Evolutionary conservation across 1,140 invertebrate species (phyloP), one percentile per base, ranked within the genome.

Genomic region (Holotrichia oblita): DNA sequence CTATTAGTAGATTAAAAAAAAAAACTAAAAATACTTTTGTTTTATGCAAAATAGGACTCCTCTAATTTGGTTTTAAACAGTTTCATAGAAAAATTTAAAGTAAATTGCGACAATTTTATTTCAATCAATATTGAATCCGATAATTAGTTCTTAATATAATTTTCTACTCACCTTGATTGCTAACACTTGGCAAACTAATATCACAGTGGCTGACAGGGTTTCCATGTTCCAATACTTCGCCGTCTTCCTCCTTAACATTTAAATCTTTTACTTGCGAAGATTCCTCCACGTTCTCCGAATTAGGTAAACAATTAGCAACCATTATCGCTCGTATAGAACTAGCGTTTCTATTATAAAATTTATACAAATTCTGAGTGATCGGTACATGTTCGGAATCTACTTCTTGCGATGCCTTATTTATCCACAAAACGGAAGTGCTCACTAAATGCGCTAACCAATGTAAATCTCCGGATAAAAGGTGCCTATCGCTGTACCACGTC

Each of bases 401-500:
- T 86, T 95, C 93, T 85, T 95, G 94, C 81, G 91, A 94, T 59
- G n/a, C n/a, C n/a, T n/a, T n/a, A n/a, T n/a, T n/a, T n/a, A n/a
- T n/a, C n/a, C n/a, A n/a, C n/a, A n/a, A n/a, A n/a, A n/a, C n/a
- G n/a, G n/a, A n/a, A n/a, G n/a, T n/a, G n/a, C n/a, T n/a, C n/a
- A n/a, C n/a, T 77, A 96, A 87, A 85, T 95, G 92, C 9, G 93
- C 93, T 40, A 96, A 87, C 93, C 94, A 96, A 83, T 93, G 90
- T 1, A 96, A 87, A 83, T 95, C 92, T 61, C 95, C 95, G 20
- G 95, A 96, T 61, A 97, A 85, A 6, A 97, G 87, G 86, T 95
- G 93, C 81, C 91, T 90, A 83, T 96, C 94, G 84, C 93, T 95
- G 83, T 95, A 96, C 95, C 95, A 97, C 48, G 94, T 94, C 17